Conservation (phyloP, 2,888 invertebrate genomes). For the Hoplodrina blanda region DNA sequence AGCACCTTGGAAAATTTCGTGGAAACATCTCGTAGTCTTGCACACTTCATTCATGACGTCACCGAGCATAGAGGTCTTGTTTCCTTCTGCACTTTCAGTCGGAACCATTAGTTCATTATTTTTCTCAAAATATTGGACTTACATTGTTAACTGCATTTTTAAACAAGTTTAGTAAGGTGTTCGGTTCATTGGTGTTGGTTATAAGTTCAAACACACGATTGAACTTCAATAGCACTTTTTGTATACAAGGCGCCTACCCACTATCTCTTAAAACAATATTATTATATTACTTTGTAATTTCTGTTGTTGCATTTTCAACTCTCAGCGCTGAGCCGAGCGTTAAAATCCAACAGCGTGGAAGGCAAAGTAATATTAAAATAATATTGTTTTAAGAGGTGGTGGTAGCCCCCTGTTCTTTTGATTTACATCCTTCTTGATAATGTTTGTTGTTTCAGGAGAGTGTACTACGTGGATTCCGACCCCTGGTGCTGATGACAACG, state of each 20-base stretch:
- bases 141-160: background rate
- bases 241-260: too few relatives aligned
- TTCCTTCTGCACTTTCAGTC: background rate
- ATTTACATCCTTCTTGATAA: background rate
- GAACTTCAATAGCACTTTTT: background rate
- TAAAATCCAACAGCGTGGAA: too few relatives aligned
- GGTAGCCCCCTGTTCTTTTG: background rate
- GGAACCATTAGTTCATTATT: background rate
- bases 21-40: background rate
- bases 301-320: too few relatives aligned
- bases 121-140: background rate
- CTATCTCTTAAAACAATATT: too few relatives aligned
- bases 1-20: background rate
- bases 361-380: too few relatives aligned
- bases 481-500: slow-evolving; percentile 60
- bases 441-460: slow-evolving; percentile 53
- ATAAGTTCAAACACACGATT: background rate
- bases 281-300: too few relatives aligned
- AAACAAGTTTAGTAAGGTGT: background rate
- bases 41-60: background rate
- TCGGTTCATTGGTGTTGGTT: slow-evolving; percentile 7
- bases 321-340: too few relatives aligned
- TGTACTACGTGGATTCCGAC: slow-evolving; percentile 46
- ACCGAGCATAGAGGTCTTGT: background rate
- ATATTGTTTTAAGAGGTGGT: too few relatives aligned